Percentiles rank a stretch among this genome's conserved stretches.
Conservation (phyloP, 2,888 invertebrate genomes). For the Lysandra bellargus region DNA sequence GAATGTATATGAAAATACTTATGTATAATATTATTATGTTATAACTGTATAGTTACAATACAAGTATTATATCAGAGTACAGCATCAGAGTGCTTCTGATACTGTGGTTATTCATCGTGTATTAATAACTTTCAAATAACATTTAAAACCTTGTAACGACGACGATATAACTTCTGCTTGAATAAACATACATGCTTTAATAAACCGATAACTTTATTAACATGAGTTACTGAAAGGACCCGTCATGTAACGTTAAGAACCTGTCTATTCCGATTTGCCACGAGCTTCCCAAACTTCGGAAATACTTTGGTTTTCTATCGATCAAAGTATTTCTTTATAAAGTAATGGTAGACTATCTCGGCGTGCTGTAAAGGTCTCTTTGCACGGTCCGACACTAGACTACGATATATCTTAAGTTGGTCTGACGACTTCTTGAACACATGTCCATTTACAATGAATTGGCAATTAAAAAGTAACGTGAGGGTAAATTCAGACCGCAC, state of each 20-base stretch:
- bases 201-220: slow-evolving; percentile 1
- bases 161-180: background rate
- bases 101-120: too few relatives aligned
- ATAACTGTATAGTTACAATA: too few relatives aligned
- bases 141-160: background rate
- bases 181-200: background rate
- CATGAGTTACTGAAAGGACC: background rate
- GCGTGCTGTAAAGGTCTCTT: background rate
- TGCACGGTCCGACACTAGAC: background rate
- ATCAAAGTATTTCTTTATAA: background rate
- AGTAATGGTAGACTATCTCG: background rate
- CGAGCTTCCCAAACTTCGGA: background rate
- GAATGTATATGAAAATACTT: too few relatives aligned
- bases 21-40: too few relatives aligned
- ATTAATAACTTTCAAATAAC: too few relatives aligned
- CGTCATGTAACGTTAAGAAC: background rate
- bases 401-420: background rate
- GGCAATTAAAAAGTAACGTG: too few relatives aligned
- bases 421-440: too few relatives aligned
- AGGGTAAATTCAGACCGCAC: too few relatives aligned
- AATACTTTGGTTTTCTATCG: background rate
- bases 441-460: too few relatives aligned
- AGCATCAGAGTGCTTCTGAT: too few relatives aligned
- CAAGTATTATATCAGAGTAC: too few relatives aligned
- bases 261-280: background rate